A percentile compares a stretch with the other conserved stretches of the same genome.
These are phyloP conservation scores for Macaria notata DNA, from an alignment of 2,888 invertebrate genomes.

Conservation along the genomic window DNA sequence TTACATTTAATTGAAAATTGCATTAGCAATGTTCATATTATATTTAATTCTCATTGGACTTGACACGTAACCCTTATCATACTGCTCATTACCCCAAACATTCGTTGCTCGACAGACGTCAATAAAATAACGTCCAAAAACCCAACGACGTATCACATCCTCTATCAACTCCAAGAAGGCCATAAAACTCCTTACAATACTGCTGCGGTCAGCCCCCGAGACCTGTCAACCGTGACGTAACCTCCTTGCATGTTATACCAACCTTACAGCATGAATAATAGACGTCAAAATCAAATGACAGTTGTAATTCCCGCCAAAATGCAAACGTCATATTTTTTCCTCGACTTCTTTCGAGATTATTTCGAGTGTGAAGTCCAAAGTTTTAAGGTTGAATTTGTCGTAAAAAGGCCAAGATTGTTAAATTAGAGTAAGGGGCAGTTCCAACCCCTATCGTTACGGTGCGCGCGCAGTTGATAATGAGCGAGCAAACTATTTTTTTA, in stretches of 20 bases:
- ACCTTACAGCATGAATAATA: constrained; percentile 13
- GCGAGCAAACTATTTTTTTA: constrained; percentile 56
- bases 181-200: constrained; percentile 57
- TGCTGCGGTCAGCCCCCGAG: constrained; percentile 49
- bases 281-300: constrained; percentile 11
- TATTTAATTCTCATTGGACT: no score
- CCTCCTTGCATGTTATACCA: constrained; percentile 13
- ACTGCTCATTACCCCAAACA: constrained; percentile 22
- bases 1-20: no score
- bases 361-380: not conserved
- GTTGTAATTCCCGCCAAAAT: constrained; percentile 4
- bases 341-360: not conserved
- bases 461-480: constrained; percentile 64
- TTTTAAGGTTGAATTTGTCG: constrained; percentile 12
- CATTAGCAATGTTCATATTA: no score
- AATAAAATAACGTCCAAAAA: constrained; percentile 65
- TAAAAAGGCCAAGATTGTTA: constrained; percentile 6
- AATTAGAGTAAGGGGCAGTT: constrained; percentile 46
- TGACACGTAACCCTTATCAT: no score
- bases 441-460: constrained; percentile 74
- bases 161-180: constrained; percentile 47
- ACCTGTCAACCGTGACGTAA: constrained; percentile 44
- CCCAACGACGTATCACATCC: constrained; percentile 71
- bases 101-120: constrained; percentile 41
- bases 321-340: constrained; percentile 12